Percentiles rank a stretch among this genome's conserved stretches.
Evolutionary conservation across 2,888 invertebrate species (phyloP).

Genomic region (Hipparchia semele): DNA sequence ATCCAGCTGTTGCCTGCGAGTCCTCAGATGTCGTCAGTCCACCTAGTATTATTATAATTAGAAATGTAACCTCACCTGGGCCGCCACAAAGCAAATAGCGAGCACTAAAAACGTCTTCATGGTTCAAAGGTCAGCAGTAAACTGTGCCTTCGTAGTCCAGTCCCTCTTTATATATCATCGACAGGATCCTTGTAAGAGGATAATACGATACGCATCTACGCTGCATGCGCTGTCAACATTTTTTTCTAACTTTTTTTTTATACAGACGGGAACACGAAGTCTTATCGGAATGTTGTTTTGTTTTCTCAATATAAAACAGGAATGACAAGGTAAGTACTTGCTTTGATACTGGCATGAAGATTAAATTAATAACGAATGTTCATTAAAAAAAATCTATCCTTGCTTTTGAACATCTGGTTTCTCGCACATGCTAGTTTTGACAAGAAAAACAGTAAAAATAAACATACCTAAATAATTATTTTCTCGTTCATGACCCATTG

Average conservation of each 20-base stretch:
- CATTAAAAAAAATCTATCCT: no score
- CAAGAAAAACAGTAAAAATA: not conserved
- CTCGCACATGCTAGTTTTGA: not conserved
- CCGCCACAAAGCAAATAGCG: constrained; percentile 67
- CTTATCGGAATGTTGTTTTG: constrained; percentile 10
- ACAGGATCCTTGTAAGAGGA: constrained; percentile 29
- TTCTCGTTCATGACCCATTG: not conserved
- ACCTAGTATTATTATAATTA: no score
- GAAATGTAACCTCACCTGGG: constrained; percentile 33
- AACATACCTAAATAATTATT: not conserved
- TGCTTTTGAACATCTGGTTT: no score
- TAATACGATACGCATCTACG: constrained; percentile 20
- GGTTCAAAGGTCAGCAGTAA: constrained; percentile 41
- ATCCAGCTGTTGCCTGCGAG: no score
- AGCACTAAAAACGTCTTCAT: constrained; percentile 74
- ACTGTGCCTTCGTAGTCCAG: constrained; percentile 21
- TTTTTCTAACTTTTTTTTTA: constrained; percentile 53
- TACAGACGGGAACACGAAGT: not conserved
- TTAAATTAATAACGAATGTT: no score
- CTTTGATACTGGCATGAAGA: not conserved
- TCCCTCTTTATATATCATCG: constrained; percentile 50
- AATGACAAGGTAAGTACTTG: not conserved
- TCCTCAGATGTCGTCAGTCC: no score
- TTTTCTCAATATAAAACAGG: not conserved
- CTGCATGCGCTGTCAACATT: constrained; percentile 52